These are phyloP conservation scores for Hymenopus coronatus DNA, from an alignment of 2,888 invertebrate species.

Conservation along the genomic window DNA sequence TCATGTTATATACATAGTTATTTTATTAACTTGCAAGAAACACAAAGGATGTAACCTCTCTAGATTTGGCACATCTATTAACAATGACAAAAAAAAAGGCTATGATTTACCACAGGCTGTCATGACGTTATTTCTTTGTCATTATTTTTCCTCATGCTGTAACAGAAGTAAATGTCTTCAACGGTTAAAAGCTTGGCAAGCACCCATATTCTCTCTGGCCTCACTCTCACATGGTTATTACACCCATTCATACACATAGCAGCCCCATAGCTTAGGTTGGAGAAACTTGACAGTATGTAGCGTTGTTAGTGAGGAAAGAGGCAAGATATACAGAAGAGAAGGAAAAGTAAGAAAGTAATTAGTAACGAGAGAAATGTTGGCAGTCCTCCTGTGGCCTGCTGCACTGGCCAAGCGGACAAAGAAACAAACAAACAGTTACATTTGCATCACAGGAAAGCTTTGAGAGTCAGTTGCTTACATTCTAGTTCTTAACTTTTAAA, in stretches of 20 bases:
- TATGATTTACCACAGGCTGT: background rate
- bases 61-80: background rate
- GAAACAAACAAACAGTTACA: slow-evolving; percentile 5
- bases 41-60: background rate
- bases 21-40: background rate
- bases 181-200: background rate
- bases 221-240: background rate
- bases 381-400: slow-evolving; percentile 12
- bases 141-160: background rate
- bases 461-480: background rate
- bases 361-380: slow-evolving; percentile 3
- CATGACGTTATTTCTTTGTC: background rate
- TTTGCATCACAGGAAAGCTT: background rate
- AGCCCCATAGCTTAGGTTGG: background rate
- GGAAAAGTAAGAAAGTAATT: background rate
- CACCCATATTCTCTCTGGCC: background rate
- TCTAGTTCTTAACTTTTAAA: background rate
- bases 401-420: slow-evolving; percentile 1
- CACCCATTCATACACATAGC: background rate
- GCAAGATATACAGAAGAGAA: background rate
- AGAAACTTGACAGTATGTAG: background rate
- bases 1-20: background rate
- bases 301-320: background rate
- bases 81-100: background rate
- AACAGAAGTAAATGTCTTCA: background rate